These are phyloP conservation scores for Galeopsomyia nigrocyanea DNA, from an alignment of 2,888 invertebrate genomes.

Conservation along the genomic window DNA sequence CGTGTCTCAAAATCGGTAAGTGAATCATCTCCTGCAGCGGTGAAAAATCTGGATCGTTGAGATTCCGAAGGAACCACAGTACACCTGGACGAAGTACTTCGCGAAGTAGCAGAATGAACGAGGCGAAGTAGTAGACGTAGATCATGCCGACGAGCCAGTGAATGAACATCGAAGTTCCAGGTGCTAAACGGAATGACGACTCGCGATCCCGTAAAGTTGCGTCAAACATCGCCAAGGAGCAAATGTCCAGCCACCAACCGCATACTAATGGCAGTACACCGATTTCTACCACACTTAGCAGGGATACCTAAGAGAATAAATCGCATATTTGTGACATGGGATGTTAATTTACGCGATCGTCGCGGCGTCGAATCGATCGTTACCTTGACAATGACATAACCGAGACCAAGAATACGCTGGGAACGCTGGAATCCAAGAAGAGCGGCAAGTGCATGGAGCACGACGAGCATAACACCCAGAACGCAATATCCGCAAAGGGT, in stretches of 20 bases:
- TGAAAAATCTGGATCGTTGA: conserved; percentile 99
- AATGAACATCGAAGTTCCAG: conserved; percentile 97
- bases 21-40: conserved; percentile 99
- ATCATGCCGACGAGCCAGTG: conserved; percentile 99
- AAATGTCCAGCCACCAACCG: conserved; percentile 99
- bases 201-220: conserved; percentile 90
- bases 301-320: conserved; percentile 75
- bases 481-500: conserved; percentile 94
- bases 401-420: conserved; percentile 89
- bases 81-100: conserved; percentile 97
- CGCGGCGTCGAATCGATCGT: neutral
- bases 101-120: conserved; percentile 90
- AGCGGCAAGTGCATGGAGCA: conserved; percentile 88
- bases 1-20: conserved; percentile 90
- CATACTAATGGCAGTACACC: conserved; percentile 96
- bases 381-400: conserved; percentile 86
- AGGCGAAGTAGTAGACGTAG: conserved; percentile 99
- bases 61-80: conserved; percentile 96
- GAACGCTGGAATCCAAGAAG: conserved; percentile 84
- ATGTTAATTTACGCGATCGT: neutral
- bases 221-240: conserved; percentile 93
- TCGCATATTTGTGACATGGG: neutral
- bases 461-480: conserved; percentile 85
- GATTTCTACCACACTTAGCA: conserved; percentile 96
- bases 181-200: conserved; percentile 88